Evolutionary conservation across 2,113 vertebrate species (phyloP).

Genomic region (Gnathonemus longibarbis): DNA sequence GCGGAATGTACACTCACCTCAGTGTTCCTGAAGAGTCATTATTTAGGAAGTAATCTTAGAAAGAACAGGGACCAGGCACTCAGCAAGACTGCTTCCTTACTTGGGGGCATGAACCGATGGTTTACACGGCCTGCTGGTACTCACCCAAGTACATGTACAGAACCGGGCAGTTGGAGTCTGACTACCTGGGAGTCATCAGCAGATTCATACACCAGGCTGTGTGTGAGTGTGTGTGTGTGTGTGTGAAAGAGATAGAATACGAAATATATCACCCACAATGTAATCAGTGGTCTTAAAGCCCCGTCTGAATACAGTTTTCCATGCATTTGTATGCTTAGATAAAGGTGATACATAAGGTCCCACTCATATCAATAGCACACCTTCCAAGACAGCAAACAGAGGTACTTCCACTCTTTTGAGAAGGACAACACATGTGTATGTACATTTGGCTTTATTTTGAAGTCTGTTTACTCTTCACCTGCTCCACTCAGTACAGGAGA

Average conservation of each 20-base stretch:
- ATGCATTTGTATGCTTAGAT: neutral
- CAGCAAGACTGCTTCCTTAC: neutral
- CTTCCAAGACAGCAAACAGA: neutral
- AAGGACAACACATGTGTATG: neutral
- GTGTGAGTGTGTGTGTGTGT: neutral
- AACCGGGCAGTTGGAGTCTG: neutral
- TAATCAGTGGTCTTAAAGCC: neutral
- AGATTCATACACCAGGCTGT: neutral
- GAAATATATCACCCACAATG: neutral
- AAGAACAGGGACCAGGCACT: neutral
- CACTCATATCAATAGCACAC: neutral
- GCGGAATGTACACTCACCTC: neutral
- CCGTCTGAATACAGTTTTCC: neutral
- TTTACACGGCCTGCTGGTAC: neutral
- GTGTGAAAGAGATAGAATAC: neutral
- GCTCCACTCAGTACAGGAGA: neutral
- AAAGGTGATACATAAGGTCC: neutral
- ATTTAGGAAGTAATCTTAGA: neutral
- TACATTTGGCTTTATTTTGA: constrained; percentile 2
- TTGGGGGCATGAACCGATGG: neutral
- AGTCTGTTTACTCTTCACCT: neutral
- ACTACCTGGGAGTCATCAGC: neutral
- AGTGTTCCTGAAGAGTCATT: neutral
- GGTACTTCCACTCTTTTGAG: neutral
- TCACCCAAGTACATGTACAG: neutral